Evolutionary conservation across 2,113 vertebrate genomes (phyloP).

Genomic region (Nothobranchius kuhntae): DNA sequence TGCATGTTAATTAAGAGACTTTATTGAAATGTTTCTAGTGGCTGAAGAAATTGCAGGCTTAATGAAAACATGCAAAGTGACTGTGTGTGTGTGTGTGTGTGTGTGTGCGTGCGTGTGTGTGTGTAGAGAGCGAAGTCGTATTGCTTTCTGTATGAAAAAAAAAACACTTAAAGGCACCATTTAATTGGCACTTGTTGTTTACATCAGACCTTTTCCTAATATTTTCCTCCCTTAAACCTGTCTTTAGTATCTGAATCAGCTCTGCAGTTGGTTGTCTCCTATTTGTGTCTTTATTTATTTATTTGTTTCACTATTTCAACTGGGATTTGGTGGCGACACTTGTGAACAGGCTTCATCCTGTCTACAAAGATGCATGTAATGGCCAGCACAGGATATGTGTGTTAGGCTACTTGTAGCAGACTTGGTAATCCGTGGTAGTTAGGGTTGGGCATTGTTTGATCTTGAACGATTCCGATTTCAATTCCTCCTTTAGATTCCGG

Average conservation of each 20-base stretch:
- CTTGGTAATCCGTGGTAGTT: too few relatives aligned
- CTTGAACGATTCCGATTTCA: too few relatives aligned
- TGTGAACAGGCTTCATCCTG: constrained; percentile 39
- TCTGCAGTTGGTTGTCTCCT: constrained; percentile 26
- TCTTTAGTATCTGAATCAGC: constrained; percentile 30
- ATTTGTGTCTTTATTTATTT: constrained; percentile 11
- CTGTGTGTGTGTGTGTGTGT: background rate
- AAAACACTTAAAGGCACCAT: constrained; percentile 3
- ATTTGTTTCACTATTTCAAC: constrained; percentile 13
- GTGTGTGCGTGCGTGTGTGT: background rate
- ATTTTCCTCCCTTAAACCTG: constrained; percentile 20
- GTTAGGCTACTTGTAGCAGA: too few relatives aligned
- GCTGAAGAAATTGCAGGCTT: constrained; percentile 62
- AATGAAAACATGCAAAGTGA: constrained; percentile 49
- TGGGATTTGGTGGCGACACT: constrained; percentile 61
- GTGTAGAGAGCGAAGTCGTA: constrained; percentile 2
- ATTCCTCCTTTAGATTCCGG: too few relatives aligned
- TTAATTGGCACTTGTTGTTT: constrained; percentile 20
- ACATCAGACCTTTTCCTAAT: constrained; percentile 26
- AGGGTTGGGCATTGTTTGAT: too few relatives aligned
- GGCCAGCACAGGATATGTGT: too few relatives aligned
- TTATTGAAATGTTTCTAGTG: constrained; percentile 76
- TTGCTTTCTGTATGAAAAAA: constrained; percentile 11
- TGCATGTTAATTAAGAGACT: constrained; percentile 79
- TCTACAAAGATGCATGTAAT: too few relatives aligned